A percentile compares a stretch with the other conserved stretches of the same genome.
Conservation (phyloP, 2,113 vertebrate genomes). For the Petrocephalus zakoni region DNA sequence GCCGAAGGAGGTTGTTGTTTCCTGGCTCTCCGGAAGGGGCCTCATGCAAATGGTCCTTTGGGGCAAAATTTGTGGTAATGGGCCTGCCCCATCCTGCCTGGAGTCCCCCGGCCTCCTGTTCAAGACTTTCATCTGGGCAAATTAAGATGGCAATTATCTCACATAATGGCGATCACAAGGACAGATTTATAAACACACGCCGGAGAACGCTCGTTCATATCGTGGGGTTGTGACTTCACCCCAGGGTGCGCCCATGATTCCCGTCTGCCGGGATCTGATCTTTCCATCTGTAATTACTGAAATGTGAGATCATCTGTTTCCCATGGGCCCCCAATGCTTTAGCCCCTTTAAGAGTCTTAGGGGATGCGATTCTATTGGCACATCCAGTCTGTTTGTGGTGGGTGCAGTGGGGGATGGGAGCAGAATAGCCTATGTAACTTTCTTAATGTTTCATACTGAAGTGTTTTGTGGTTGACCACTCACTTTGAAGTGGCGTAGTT, state of each 20-base stretch:
- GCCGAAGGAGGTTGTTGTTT: not conserved
- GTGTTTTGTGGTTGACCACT: not conserved
- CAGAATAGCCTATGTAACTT: not conserved
- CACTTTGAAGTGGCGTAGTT: not conserved
- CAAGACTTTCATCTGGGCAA: not conserved
- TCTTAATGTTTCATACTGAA: not conserved
- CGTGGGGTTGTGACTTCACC: not conserved
- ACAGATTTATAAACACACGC: not conserved
- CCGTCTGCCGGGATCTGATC: not conserved
- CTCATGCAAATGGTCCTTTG: not conserved
- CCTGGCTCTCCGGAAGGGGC: not conserved
- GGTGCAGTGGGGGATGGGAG: not conserved
- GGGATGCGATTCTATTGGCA: slow-evolving; percentile 44
- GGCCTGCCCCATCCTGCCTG: not conserved
- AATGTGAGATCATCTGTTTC: slow-evolving; percentile 22
- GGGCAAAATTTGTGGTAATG: not conserved
- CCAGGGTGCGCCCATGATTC: not conserved
- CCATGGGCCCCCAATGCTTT: slow-evolving; percentile 29
- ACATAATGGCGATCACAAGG: slow-evolving; percentile 4
- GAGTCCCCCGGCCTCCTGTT: not conserved
- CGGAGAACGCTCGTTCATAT: not conserved
- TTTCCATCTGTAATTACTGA: not conserved
- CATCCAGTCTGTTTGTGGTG: slow-evolving; percentile 34
- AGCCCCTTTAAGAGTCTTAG: slow-evolving; percentile 11
- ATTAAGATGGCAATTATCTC: not conserved